Evolutionary conservation across 1,140 invertebrate species (phyloP), one percentile per base, ranked within the genome.

Genomic region (Platyura marginata): DNA sequence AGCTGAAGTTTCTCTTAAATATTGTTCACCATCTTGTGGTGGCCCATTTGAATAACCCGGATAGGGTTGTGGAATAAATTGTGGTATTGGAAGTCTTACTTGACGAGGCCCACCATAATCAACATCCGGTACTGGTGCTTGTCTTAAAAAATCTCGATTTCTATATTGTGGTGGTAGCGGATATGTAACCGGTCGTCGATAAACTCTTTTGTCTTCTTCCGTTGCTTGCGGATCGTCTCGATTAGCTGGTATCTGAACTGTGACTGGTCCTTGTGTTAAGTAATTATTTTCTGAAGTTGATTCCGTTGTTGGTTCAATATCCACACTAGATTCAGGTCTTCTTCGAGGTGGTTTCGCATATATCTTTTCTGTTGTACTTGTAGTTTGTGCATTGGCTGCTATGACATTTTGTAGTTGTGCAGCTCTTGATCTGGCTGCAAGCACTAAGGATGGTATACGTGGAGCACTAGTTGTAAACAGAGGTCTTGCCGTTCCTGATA

Each of bases 401-500:
- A n/a, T n/a, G n/a, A n/a, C n/a, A 37, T 47, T 48, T 21, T 63
- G 65, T 0, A 62, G 55, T n/a, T 56, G 54, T 2, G 65, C 58
- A 0, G 51, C 43, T 40, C 60, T 46, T 0, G 51, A 38, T 15
- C 42, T 45, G 2, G 54, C 43, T 16, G 44, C 44, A 3, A 46
- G n/a, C 0, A 62, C 46, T 22, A 63, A 51, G 21, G 61, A 55
- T 10, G 65, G 41, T 15, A 65, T 47, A 22, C 63, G 51, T 1
- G 67, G 56, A 18, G 64, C 57, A 2, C 62, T 67, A 8, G 69
- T 69, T 0, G 75, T 79, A 48, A 79, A 78, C 11, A 79, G 55
- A 13, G 75, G 74, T 34, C 74, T 55, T 11, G 72, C 65, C 23
- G 74, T 73, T 34, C 66, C 68, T 11, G 53, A 53, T 21, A 66